These are phyloP conservation scores for Numenius arquata DNA, from an alignment of 2,113 vertebrate species.

Conservation along the genomic window DNA sequence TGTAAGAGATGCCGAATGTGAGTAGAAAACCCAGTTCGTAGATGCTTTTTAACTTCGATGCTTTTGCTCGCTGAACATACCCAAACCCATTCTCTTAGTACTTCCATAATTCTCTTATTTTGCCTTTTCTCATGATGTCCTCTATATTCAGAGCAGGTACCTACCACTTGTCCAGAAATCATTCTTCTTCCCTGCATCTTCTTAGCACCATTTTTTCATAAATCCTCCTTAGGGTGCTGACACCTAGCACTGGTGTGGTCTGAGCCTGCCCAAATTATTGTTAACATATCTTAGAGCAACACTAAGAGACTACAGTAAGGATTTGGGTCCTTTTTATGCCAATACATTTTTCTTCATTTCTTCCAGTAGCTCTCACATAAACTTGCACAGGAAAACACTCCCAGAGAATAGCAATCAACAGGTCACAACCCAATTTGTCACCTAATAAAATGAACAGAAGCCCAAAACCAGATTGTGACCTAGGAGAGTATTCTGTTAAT, in stretches of 20 bases:
- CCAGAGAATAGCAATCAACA: neutral
- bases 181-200: neutral
- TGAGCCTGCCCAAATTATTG: neutral
- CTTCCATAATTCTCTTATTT: neutral
- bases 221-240: neutral
- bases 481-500: neutral
- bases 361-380: neutral
- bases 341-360: neutral
- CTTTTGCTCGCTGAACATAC: neutral
- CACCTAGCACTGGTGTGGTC: neutral
- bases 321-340: neutral
- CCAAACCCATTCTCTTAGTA: neutral
- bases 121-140: neutral
- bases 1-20: neutral
- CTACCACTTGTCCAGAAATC: neutral
- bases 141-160: neutral
- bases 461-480: neutral
- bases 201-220: neutral
- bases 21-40: neutral
- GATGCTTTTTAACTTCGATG: neutral
- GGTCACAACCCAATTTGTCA: neutral
- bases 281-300: neutral
- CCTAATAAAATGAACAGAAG: neutral
- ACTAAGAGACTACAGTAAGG: neutral
- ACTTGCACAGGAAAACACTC: neutral